phyloP scores from a whole-genome alignment of 2,888 invertebrate genomes.

The Bunonema sp. region DNA sequence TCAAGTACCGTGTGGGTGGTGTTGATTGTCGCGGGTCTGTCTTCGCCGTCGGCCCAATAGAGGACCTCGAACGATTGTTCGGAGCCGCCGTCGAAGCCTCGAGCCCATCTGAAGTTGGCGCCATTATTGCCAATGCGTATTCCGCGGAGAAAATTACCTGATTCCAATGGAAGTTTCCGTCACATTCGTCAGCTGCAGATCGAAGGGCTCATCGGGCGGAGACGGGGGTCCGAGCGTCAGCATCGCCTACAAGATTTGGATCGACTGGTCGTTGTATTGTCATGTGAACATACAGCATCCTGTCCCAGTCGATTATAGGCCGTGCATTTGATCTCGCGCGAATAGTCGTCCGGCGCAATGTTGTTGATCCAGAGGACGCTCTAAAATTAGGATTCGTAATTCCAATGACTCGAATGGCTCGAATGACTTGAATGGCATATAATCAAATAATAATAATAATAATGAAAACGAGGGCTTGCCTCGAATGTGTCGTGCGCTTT shows the following conservation, averaged over 20 bases:
- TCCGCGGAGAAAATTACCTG: too few species aligned
- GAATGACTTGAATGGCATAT: background rate
- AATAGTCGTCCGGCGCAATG: constrained; percentile 28
- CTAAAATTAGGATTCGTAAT: constrained; percentile 9
- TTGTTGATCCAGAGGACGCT: constrained; percentile 27
- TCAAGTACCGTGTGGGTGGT: constrained; percentile 27
- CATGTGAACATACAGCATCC: too few species aligned
- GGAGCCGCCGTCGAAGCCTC: constrained; percentile 39
- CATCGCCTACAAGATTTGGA: too few species aligned
- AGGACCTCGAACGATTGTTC: constrained; percentile 17
- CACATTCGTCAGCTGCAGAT: constrained; percentile 23
- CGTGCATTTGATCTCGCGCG: constrained; percentile 23
- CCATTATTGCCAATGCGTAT: too few species aligned
- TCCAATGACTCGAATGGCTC: background rate
- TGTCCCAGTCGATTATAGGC: constrained; percentile 26
- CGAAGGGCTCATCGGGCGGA: constrained; percentile 26
- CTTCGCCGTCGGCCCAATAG: constrained; percentile 23
- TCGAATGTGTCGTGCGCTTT: constrained; percentile 32
- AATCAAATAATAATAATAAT: background rate
- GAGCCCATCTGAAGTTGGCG: too few species aligned
- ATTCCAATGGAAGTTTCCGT: constrained; percentile 24
- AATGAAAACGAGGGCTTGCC: constrained; percentile 6
- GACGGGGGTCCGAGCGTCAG: constrained; percentile 19
- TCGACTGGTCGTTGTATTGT: too few species aligned
- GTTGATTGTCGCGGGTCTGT: constrained; percentile 20